phyloP scores from a whole-genome alignment of 1,140 invertebrate genomes.

The Araneus ventricosus region DNA sequence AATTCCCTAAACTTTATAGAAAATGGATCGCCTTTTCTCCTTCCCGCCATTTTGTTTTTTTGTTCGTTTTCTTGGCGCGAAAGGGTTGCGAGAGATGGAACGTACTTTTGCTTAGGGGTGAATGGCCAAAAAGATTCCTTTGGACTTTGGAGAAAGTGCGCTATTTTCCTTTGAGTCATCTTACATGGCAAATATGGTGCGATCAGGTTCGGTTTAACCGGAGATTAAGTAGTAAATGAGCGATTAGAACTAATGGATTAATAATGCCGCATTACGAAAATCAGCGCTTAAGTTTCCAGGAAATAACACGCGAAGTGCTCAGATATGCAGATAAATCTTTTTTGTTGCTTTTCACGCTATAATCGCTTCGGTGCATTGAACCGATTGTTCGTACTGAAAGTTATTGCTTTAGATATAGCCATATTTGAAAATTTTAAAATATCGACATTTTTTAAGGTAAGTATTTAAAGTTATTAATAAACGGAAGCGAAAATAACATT shows the following conservation, averaged over 20 bases:
- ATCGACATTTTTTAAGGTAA: no score
- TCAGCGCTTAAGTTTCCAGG: no score
- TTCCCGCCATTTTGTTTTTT: background rate
- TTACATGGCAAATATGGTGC: background rate
- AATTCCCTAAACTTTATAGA: constrained; percentile 20
- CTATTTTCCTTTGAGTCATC: background rate
- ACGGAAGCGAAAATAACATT: no score
- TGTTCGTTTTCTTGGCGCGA: background rate
- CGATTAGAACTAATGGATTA: background rate
- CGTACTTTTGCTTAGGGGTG: constrained; percentile 19
- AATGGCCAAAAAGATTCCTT: constrained; percentile 26
- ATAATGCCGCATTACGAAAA: background rate
- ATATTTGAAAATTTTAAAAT: no score
- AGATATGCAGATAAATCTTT: no score
- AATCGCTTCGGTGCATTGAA: no score
- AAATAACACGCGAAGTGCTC: no score
- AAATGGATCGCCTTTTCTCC: background rate
- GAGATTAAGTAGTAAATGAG: background rate
- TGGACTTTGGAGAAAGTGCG: background rate
- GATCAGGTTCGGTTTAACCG: background rate
- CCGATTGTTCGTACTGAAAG: no score
- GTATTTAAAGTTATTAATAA: no score
- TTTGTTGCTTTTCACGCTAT: no score
- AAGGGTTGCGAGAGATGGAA: background rate
- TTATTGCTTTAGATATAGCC: no score